Evolutionary conservation across 2,797 vertebrate species (phyloP).

Genomic region (Girardinus metallicus): DNA sequence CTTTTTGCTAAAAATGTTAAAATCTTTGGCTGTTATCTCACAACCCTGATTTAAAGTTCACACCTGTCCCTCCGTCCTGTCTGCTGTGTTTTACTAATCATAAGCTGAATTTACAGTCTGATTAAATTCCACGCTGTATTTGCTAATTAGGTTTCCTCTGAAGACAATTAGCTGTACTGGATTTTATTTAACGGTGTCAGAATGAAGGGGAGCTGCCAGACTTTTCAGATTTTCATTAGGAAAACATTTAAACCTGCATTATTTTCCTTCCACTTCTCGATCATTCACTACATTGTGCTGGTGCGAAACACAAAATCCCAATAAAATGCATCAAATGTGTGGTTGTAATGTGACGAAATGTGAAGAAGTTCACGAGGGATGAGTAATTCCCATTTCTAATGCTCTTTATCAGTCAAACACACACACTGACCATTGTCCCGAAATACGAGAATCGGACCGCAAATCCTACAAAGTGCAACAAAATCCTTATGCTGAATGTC

Average conservation of each 20-base stretch:
- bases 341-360: neutral
- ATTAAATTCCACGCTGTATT: neutral
- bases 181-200: neutral
- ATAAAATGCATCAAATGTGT: neutral
- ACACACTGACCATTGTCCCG: constrained; percentile 14
- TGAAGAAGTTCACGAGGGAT: neutral
- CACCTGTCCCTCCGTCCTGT: neutral
- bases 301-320: neutral
- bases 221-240: neutral
- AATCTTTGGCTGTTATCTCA: neutral
- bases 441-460: constrained; percentile 41
- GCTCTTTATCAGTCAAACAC: constrained; percentile 22
- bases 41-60: neutral
- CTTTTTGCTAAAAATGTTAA: neutral
- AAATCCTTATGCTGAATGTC: constrained; percentile 77
- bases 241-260: neutral
- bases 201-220: neutral
- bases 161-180: neutral
- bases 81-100: neutral
- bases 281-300: neutral
- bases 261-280: neutral
- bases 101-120: neutral
- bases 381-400: constrained; percentile 55
- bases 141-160: neutral
- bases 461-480: constrained; percentile 46